Conservation (phyloP, 2,113 vertebrate species). For the Pedetes capensis region DNA sequence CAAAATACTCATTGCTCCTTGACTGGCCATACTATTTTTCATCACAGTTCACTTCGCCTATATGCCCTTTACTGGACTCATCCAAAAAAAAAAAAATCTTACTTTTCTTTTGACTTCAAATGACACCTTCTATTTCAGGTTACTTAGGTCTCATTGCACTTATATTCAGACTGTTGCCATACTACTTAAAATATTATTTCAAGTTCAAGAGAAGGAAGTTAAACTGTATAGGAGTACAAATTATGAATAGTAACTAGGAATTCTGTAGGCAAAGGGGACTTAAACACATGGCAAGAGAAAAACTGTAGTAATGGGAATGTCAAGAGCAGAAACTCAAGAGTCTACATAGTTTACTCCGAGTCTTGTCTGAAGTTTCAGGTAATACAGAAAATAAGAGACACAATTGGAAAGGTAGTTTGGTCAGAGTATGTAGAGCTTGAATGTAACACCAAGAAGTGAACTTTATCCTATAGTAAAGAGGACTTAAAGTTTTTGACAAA, state of each 20-base stretch:
- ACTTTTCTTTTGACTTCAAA: background rate
- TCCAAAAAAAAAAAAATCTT: background rate
- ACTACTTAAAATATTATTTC: conserved; percentile 16
- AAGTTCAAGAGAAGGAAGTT: background rate
- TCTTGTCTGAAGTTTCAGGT: background rate
- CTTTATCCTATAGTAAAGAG: background rate
- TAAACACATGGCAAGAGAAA: background rate
- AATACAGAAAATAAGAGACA: background rate
- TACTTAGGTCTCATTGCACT: background rate
- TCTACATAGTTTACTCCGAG: background rate
- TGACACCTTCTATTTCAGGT: background rate
- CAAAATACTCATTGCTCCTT: background rate
- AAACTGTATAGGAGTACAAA: background rate
- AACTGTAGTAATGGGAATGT: background rate
- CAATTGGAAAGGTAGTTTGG: background rate
- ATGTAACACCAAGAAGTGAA: background rate
- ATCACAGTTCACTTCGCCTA: background rate
- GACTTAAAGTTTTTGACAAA: background rate
- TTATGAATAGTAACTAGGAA: background rate
- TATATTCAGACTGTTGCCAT: conserved; percentile 37
- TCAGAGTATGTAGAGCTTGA: background rate
- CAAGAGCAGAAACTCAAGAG: background rate
- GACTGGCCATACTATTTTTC: background rate
- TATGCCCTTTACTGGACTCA: background rate
- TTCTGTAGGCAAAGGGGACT: background rate